Base-by-base conservation (phyloP, 2,113 vertebrate genomes). In the Rhinoderma darwinii region DNA sequence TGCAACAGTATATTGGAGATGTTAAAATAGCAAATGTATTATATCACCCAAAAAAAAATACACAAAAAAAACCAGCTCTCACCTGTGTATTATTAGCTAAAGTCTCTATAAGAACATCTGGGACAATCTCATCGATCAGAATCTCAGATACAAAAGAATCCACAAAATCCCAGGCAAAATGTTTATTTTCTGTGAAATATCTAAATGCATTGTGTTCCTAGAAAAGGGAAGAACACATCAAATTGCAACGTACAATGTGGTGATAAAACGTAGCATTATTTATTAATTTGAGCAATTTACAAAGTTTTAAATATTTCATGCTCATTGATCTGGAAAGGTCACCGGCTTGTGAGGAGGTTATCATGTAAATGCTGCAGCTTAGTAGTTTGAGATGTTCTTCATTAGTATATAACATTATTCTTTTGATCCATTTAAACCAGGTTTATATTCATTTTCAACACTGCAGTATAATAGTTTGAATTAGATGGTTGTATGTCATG, bases 161-260 rank as follows among this genome's bases (percentile, higher is more conserved):
- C 18, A 70, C 47, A 81, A 59, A 79, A 35, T 84, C 61, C 56
- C 50, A 59, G 39, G 81, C 86, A 89, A 86, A 83, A 44, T 41
- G 10, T 39, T 78, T 25, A 30, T 30, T 54, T 47, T 70, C 66
- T 18, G n/a, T 74, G 72, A 84, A 78, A 47, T 61, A 82, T n/a
- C 25, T 20, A 32, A 17, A 27, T 35, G 63, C 51, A 20, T 4
- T 50, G 30, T 6, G 15, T 30, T 82, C 75, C 86, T 78, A 70
- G 32, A n/a, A 76, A 72, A 72, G 3, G 4, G 44, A 22, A n/a
- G 15, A 10, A n/a, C 2, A 37, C 32, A 25, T 61, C 30, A 82
- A 63, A 79, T 0, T 14, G 41, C 9, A 5, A 25, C 2, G 11
- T 63, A 63, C 56, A 30, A 41, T 18, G 2, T 9, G 15, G 51